Evolutionary conservation across 2,113 vertebrate species (phyloP).

Genomic region (Desmodus rotundus): DNA sequence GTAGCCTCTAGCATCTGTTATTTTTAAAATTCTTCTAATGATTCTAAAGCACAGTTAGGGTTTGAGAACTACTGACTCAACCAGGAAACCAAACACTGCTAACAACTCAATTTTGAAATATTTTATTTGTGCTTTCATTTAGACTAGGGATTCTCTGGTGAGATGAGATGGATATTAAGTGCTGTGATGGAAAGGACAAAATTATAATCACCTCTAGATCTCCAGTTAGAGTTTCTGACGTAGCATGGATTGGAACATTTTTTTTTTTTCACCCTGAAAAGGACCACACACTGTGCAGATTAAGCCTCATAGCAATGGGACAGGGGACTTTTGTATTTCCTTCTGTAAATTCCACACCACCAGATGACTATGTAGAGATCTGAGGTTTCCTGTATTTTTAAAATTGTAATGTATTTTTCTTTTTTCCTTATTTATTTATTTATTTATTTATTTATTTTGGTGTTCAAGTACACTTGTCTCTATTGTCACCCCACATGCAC

Average conservation of each 20-base stretch:
- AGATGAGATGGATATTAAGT: neutral
- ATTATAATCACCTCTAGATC: neutral
- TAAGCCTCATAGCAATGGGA: neutral
- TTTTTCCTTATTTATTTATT: too few species aligned
- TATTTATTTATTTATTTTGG: too few species aligned
- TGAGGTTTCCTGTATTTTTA: too few species aligned
- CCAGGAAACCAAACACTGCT: neutral
- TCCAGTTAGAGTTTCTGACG: neutral
- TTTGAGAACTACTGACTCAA: neutral
- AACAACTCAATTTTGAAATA: neutral
- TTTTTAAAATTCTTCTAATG: neutral
- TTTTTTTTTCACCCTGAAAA: neutral
- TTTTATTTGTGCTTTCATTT: neutral
- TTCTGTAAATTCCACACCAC: neutral
- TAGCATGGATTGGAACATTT: neutral
- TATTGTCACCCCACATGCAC: too few species aligned
- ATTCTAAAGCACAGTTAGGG: neutral
- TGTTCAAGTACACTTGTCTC: too few species aligned
- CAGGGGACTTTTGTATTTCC: neutral
- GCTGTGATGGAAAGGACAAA: neutral
- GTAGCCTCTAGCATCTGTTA: neutral
- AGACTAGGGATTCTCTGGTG: neutral
- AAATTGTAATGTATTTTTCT: too few species aligned
- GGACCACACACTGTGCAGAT: neutral
- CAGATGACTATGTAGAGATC: neutral